Base-by-base conservation (phyloP, 2,888 invertebrate genomes). In the Agrotis clavis region DNA sequence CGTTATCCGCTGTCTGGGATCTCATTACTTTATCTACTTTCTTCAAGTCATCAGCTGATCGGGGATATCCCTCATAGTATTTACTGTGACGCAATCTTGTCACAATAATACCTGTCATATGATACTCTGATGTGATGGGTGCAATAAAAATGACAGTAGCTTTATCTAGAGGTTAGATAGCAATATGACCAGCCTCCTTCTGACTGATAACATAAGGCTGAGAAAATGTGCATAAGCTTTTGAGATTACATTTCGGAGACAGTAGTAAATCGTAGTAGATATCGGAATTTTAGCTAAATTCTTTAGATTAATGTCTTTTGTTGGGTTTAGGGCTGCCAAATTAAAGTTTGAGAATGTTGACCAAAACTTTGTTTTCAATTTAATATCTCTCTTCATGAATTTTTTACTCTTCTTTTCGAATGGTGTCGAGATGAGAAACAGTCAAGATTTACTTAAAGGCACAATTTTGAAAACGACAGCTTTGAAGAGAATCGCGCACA, bases 151-250 rank as follows among this genome's bases (percentile, higher is more conserved):
- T 61, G 51, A 53, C 45, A 51, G 25, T 18, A 13, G 18, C 7
- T 19, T 35, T 59, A 66, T 74, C 51, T n/a, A n/a, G 18, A 13
- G 7, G 45, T 45, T 47, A 48, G 57, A 81, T 63, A 75, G 21
- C 25, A 45, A 47, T 19, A 6, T 30, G 13, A 56, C 25, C 35
- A 60, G 30, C 51, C 66, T 41, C n/a, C 18, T 75, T 19, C 59
- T 81, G 54, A 63, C 57, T 67, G 77, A 77, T 76, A 77, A 67
- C 67, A 35, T 25, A 16, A 59, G 13, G 41, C 57, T 48, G n/a
- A 14, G 60, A 16, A 50, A 75, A 53, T 67, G 61, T 48, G 62
- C 18, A 16, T 61, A 81, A 50, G 56, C 76, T 41, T 19, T 11
- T 13, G 25, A 50, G 77, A 67, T 77, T 63, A 35, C n/a, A 19